Evolutionary conservation across 1,140 invertebrate genomes (phyloP).

Genomic region (Meloidogyne floridensis): DNA sequence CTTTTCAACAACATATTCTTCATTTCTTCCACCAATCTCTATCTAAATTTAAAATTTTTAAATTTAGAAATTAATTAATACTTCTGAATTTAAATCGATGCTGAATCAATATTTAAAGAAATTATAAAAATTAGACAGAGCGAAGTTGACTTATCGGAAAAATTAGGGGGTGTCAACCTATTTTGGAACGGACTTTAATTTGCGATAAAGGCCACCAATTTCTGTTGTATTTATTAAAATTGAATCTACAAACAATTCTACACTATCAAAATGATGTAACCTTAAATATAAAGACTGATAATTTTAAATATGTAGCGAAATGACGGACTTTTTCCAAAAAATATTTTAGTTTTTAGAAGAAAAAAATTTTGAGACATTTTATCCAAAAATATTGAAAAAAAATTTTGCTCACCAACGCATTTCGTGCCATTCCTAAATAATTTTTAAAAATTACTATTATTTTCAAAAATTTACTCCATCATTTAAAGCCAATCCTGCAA

Average conservation of each 20-base stretch:
- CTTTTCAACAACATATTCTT: conserved; percentile 32
- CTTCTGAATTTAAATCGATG: conserved; percentile 56
- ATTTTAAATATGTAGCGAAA: too few species aligned
- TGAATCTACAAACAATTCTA: conserved; percentile 59
- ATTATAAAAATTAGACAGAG: too few species aligned
- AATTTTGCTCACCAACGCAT: conserved; percentile 49
- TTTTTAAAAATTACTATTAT: not conserved
- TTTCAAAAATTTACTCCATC: conserved; percentile 45
- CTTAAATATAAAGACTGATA: not conserved
- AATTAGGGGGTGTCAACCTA: too few species aligned
- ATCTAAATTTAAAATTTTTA: conserved; percentile 42
- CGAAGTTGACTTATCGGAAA: too few species aligned
- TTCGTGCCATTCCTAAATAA: conserved; percentile 50
- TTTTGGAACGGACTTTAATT: too few species aligned
- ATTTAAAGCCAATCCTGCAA: conserved; percentile 56
- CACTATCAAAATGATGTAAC: conserved; percentile 64
- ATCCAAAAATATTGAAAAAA: not conserved
- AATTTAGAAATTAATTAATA: not conserved
- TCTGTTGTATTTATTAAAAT: conserved; percentile 58
- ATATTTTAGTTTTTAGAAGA: too few species aligned
- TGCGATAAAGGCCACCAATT: conserved; percentile 59
- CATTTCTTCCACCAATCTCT: conserved; percentile 60
- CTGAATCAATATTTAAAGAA: too few species aligned
- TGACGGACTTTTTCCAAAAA: too few species aligned
- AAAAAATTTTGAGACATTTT: too few species aligned